Evolutionary conservation across 2,888 invertebrate genomes (phyloP).

Genomic region (Drosophila paranaensis): DNA sequence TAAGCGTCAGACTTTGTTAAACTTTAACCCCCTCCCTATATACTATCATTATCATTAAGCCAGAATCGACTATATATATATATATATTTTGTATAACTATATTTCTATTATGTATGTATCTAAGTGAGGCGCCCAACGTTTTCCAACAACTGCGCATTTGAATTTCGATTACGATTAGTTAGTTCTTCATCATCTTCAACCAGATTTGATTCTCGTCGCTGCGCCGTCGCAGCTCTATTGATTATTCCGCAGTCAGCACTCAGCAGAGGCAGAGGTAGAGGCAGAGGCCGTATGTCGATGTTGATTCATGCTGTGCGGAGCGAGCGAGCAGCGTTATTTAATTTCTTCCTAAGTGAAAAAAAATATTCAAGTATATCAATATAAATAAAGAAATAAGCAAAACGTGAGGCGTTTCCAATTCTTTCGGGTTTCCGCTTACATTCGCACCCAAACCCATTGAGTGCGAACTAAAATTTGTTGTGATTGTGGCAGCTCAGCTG

Average conservation of each 20-base stretch:
- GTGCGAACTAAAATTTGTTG: not conserved
- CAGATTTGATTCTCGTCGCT: conserved; percentile 28
- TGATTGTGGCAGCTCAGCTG: conserved; percentile 25
- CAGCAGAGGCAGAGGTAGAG: conserved; percentile 15
- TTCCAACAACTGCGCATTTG: conserved; percentile 55
- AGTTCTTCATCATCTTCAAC: conserved; percentile 6
- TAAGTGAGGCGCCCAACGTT: conserved; percentile 34
- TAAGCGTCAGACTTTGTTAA: conserved; percentile 26
- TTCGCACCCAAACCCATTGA: not conserved
- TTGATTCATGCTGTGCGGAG: conserved; percentile 63
- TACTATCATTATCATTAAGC: conserved; percentile 47
- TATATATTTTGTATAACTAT: conserved; percentile 52
- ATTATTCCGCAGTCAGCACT: conserved; percentile 52
- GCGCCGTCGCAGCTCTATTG: conserved; percentile 73
- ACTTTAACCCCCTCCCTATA: conserved; percentile 15
- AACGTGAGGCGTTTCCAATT: conserved; percentile 20
- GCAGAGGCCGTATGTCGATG: conserved; percentile 52
- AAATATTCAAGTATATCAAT: conserved; percentile 54
- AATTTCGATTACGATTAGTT: conserved; percentile 68
- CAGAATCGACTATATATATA: conserved; percentile 33
- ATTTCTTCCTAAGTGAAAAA: conserved; percentile 61
- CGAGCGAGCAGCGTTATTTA: conserved; percentile 61
- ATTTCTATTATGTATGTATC: conserved; percentile 50
- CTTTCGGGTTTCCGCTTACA: conserved; percentile 2
- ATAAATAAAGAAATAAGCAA: conserved; percentile 55